Conservation (phyloP, 2,888 invertebrate species). For the Elmis aenea region DNA sequence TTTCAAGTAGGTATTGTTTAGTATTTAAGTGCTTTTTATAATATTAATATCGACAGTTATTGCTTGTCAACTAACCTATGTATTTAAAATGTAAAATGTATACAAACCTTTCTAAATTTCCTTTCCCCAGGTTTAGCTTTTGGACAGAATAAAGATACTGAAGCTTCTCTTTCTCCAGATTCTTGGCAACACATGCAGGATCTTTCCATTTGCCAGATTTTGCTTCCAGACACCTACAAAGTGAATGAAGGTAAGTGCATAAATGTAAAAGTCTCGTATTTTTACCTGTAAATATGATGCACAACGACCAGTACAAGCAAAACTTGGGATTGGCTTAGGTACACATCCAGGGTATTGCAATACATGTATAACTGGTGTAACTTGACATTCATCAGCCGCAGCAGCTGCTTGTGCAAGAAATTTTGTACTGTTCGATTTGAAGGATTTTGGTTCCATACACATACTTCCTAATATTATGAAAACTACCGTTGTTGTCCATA, state of each 20-base stretch:
- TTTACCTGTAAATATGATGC: conserved; percentile 86
- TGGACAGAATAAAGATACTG: conserved; percentile 82
- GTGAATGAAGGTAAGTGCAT: conserved; percentile 5
- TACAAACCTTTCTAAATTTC: conserved; percentile 72
- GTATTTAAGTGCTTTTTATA: conserved; percentile 2
- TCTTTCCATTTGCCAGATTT: conserved; percentile 94
- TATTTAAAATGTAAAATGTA: conserved; percentile 1
- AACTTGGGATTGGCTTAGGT: conserved; percentile 89
- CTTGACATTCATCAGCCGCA: conserved; percentile 74
- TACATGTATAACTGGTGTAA: conserved; percentile 88
- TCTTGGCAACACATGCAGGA: conserved; percentile 96
- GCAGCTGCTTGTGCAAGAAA: conserved; percentile 39
- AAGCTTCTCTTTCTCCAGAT: conserved; percentile 86
- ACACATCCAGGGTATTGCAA: conserved; percentile 88
- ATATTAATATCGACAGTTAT: neutral
- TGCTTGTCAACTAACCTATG: neutral
- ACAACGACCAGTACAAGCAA: conserved; percentile 87
- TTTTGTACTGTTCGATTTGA: conserved; percentile 21
- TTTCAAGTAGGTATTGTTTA: too few species aligned
- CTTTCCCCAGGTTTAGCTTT: conserved; percentile 82
- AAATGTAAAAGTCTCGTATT: conserved; percentile 3
- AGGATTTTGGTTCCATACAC: conserved; percentile 40
- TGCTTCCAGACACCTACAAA: conserved; percentile 84
- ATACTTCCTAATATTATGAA: conserved; percentile 37
- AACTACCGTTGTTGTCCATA: conserved; percentile 30